Base-by-base conservation (phyloP, 2,888 invertebrate genomes). In the Lobophora halterata region DNA sequence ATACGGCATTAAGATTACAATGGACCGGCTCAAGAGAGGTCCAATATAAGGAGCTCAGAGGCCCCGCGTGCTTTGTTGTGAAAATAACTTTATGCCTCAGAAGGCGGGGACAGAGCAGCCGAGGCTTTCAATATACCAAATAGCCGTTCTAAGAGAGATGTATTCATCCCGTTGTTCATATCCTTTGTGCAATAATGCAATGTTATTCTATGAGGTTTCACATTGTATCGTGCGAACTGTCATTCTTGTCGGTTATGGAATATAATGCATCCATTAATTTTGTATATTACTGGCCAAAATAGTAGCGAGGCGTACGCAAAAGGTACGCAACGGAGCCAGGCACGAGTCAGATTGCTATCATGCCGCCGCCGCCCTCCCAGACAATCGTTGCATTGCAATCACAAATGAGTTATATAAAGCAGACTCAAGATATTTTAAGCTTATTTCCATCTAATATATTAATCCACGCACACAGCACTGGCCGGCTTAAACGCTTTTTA, bases 1-100 rank as follows among this genome's bases (percentile, higher is more conserved):
- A 85, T 85, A 82, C 75, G 65, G 82, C 78, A 85, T 86, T 87
- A 85, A 79, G 83, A 81, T 80, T 72, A 87, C 86, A 87, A 87
- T 86, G 75, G 83, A 61, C 58, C 73, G 82, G 82, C 77, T 85
- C 79, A 74, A 79, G 79, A 82, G 78, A 80, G 79, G 80, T 73
- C 80, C 85, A 86, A 85, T 83, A 80, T 85, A 81, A 80, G 81
- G 71, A 76, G 81, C 82, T 83, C 76, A 71, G 73, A 76, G 72
- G 61, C 71, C 63, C 68, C 66, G 70, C 64, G 58, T 71, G 79
- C 85, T 82, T 86, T 87, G 86, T 86, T 85, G 85, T 79, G 83
- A 79, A 80, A 80, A 87, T 86, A 86, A 80, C 83, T 78, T 85
- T 80, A 79, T 83, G 79, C 80, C 69, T 75, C 77, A 71, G 71